These are phyloP conservation scores for Eolophus roseicapilla DNA, from an alignment of 2,113 vertebrate species.

Conservation along the genomic window DNA sequence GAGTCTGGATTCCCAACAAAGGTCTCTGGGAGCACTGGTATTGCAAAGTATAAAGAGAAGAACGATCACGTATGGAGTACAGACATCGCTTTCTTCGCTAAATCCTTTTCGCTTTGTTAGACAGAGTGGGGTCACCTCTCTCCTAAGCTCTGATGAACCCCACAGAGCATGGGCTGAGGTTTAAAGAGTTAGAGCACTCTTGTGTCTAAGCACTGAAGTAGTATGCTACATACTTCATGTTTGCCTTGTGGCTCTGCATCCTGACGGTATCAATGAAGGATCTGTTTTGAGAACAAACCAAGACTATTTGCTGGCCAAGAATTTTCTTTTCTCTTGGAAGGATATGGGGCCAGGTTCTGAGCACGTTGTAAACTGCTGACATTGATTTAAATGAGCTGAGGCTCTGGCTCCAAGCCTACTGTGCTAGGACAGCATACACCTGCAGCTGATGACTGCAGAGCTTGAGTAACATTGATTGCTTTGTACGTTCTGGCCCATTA, in stretches of 20 bases:
- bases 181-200: background rate
- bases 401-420: background rate
- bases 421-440: background rate
- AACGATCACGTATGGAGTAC: fast-evolving
- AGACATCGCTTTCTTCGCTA: fast-evolving
- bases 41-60: background rate
- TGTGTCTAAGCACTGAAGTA: background rate
- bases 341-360: background rate
- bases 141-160: background rate
- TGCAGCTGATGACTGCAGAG: background rate
- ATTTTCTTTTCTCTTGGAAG: background rate
- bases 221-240: background rate
- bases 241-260: background rate
- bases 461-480: background rate
- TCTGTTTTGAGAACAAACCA: background rate
- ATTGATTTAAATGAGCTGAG: background rate
- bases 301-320: background rate
- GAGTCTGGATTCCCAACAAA: background rate
- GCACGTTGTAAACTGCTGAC: constrained; percentile 21
- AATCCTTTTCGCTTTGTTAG: background rate
- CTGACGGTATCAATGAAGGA: background rate
- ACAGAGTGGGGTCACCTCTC: background rate
- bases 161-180: background rate
- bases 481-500: background rate
- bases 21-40: background rate